Percentiles rank a stretch among this genome's conserved stretches.
phyloP scores from a whole-genome alignment of 2,888 invertebrate species.

The Lordiphosa fenestrarum region DNA sequence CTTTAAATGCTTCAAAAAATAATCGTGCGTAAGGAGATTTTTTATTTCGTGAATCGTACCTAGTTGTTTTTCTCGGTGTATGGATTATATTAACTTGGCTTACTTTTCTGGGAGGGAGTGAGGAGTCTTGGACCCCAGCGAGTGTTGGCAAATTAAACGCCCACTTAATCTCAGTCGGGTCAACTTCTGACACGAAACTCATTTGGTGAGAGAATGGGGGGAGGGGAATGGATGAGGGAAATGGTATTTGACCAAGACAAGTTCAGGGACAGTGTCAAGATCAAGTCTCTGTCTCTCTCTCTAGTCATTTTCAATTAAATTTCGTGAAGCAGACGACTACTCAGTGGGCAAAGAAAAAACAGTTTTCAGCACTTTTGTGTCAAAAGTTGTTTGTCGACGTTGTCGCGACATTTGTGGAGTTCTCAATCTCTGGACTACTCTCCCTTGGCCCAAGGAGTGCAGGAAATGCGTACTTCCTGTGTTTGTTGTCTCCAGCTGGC shows the following conservation, averaged over 20 bases:
- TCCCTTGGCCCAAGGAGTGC: constrained; percentile 41
- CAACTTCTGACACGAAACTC: constrained; percentile 74
- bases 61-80: constrained; percentile 7
- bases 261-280: constrained; percentile 52
- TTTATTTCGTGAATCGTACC: too few species aligned
- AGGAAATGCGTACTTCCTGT: constrained; percentile 73
- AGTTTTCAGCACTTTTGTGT: constrained; percentile 69
- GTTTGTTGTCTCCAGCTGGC: constrained; percentile 39
- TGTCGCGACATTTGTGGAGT: constrained; percentile 59
- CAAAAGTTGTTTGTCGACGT: constrained; percentile 64
- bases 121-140: constrained; percentile 40
- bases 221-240: constrained; percentile 17
- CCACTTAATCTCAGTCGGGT: constrained; percentile 72
- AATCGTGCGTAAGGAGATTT: too few species aligned
- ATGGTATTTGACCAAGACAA: constrained; percentile 45
- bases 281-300: constrained; percentile 45
- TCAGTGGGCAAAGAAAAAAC: constrained; percentile 49
- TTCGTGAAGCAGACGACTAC: constrained; percentile 9
- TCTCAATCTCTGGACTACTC: constrained; percentile 21
- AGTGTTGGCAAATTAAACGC: constrained; percentile 72
- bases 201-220: constrained; percentile 37
- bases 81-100: constrained; percentile 69
- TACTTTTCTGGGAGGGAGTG: neutral
- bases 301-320: constrained; percentile 74
- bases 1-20: too few species aligned